phyloP scores from a whole-genome alignment of 2,113 vertebrate genomes.

The Corythaeola cristata region DNA sequence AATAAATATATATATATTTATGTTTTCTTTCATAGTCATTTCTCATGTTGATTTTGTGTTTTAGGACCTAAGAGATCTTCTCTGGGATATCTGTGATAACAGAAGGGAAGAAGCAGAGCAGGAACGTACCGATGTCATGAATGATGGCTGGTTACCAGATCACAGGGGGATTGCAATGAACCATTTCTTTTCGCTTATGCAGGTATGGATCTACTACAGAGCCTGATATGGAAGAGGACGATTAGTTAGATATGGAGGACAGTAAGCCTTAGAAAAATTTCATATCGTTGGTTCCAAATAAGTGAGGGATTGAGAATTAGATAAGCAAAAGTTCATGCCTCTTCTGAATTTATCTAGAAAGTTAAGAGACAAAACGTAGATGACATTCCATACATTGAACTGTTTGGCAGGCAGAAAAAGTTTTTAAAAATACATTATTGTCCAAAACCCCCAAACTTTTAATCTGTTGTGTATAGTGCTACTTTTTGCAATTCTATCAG shows the following conservation, averaged over 20 bases:
- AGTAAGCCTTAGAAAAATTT: neutral
- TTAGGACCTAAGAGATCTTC: constrained; percentile 84
- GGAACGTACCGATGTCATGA: constrained; percentile 76
- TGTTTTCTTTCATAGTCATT: neutral
- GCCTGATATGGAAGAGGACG: neutral
- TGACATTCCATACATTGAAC: neutral
- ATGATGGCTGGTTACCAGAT: constrained; percentile 83
- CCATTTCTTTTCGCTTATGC: constrained; percentile 85
- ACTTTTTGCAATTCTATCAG: neutral
- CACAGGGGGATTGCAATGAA: constrained; percentile 76
- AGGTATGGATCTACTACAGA: constrained; percentile 74
- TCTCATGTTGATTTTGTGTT: neutral
- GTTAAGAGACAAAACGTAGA: neutral
- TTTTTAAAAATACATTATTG: neutral
- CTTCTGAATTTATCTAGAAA: neutral
- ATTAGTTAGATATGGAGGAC: neutral
- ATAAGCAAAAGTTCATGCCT: neutral
- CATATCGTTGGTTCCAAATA: neutral
- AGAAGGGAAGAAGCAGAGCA: constrained; percentile 83
- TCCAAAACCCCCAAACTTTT: neutral
- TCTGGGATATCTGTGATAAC: constrained; percentile 88
- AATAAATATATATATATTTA: neutral
- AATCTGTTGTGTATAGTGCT: neutral
- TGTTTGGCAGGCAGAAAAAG: neutral
- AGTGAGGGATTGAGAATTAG: neutral